A percentile compares a stretch with the other conserved stretches of the same genome.
Conservation (phyloP, 2,888 invertebrate species). For the Volucella zonaria region DNA sequence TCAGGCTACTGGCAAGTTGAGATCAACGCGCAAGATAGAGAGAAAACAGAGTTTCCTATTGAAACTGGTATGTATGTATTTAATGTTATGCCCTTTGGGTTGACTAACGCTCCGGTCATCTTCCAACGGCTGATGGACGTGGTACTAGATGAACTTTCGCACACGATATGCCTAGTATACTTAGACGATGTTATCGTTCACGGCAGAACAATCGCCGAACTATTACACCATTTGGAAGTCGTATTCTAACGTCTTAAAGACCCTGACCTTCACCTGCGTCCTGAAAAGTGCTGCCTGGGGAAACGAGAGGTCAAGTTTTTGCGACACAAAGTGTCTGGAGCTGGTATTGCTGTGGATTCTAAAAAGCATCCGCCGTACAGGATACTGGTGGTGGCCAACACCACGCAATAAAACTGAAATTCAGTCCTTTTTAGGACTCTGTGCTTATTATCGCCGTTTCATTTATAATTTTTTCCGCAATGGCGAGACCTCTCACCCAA, state of each 20-base stretch:
- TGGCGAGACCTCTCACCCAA: conserved; percentile 14
- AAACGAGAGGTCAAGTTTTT: conserved; percentile 17
- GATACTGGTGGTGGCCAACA: neutral
- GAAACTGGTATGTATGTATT: neutral
- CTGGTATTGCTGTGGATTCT: conserved; percentile 11
- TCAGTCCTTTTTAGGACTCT: conserved; percentile 20
- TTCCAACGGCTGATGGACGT: neutral
- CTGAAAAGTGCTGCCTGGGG: neutral
- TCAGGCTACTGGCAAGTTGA: conserved; percentile 1
- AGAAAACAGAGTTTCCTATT: neutral
- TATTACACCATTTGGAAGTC: neutral
- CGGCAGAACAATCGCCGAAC: conserved; percentile 4
- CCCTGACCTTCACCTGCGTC: conserved; percentile 1
- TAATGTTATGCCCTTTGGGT: neutral
- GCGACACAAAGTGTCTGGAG: conserved; percentile 18
- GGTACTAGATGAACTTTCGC: no score
- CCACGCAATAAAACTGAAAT: no score
- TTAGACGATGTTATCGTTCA: conserved; percentile 13
- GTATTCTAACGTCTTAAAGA: conserved; percentile 14
- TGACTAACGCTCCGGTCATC: neutral
- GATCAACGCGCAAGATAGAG: neutral
- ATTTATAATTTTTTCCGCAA: conserved; percentile 9
- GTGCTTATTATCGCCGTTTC: conserved; percentile 22
- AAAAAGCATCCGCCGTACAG: conserved; percentile 23
- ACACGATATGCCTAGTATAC: neutral